Conservation (phyloP, 2,888 invertebrate species). For the Amiota mariae region DNA sequence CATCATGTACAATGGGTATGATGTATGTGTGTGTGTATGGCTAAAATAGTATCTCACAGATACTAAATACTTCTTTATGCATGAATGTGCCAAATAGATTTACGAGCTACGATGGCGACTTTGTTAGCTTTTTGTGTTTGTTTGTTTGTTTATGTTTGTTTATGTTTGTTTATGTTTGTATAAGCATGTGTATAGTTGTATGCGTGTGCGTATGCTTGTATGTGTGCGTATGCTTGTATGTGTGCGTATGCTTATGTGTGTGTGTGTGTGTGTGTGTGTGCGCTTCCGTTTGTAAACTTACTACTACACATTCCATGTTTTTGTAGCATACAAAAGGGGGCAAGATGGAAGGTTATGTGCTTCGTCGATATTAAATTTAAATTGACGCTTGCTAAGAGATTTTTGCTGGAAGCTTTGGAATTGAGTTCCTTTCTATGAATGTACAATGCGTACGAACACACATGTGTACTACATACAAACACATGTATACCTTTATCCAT, state of each 20-base stretch:
- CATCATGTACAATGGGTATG: not conserved
- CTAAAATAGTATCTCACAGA: slow-evolving; percentile 69
- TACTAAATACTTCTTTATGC: slow-evolving; percentile 66
- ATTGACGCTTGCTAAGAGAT: slow-evolving; percentile 49
- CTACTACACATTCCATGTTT: slow-evolving; percentile 1
- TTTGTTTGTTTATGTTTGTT: not conserved
- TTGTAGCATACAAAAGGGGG: slow-evolving; percentile 50
- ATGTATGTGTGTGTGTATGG: slow-evolving; percentile 46
- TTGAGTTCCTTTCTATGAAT: not conserved
- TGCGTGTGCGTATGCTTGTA: slow-evolving; percentile 19
- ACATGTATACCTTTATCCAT: too few relatives aligned
- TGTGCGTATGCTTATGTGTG: not conserved
- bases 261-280: slow-evolving; percentile 30
- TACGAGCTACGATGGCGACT: slow-evolving; percentile 51
- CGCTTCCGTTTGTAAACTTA: slow-evolving; percentile 5
- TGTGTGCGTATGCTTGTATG: slow-evolving; percentile 13
- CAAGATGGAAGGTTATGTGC: slow-evolving; percentile 34
- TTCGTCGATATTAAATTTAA: slow-evolving; percentile 67
- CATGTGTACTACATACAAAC: too few relatives aligned
- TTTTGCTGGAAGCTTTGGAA: slow-evolving; percentile 1
- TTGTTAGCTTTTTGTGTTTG: not conserved
- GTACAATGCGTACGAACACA: not conserved
- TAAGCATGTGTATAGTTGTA: slow-evolving; percentile 3
- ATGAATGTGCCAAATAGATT: slow-evolving; percentile 70
- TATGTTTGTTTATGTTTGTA: slow-evolving; percentile 1